A percentile compares a stretch with the other conserved stretches of the same genome.
Evolutionary conservation across 2,888 invertebrate species (phyloP).

Genomic region (Glyphotaelius pellucidus): DNA sequence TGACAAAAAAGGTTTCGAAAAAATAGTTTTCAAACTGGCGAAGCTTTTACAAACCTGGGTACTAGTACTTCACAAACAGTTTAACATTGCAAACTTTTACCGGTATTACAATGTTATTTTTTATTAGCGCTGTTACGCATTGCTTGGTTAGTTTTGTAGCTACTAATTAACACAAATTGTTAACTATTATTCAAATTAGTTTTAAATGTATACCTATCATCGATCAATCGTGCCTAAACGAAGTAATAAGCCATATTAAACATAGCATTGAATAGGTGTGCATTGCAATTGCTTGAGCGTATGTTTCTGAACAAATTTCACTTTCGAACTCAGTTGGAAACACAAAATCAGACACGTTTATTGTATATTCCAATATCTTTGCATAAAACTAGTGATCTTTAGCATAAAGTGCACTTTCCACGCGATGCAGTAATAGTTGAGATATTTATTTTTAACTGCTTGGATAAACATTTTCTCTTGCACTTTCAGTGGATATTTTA

Average conservation of each 20-base stretch:
- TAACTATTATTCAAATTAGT: background rate
- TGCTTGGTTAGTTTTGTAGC: background rate
- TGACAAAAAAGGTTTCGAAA: too few relatives aligned
- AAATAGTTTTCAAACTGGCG: too few relatives aligned
- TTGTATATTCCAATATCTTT: background rate
- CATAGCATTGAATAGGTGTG: background rate
- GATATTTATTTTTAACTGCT: constrained; percentile 46
- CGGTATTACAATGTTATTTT: background rate
- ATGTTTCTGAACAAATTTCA: constrained; percentile 19
- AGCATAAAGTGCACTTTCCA: constrained; percentile 28
- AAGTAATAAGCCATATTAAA: background rate
- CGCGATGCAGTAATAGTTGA: constrained; percentile 32
- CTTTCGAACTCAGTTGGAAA: constrained; percentile 27
- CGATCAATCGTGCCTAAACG: background rate
- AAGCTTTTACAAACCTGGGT: too few relatives aligned
- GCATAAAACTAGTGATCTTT: constrained; percentile 37
- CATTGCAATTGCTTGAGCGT: background rate
- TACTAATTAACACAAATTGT: constrained; percentile 2
- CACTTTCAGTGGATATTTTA: constrained; percentile 36
- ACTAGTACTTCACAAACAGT: background rate
- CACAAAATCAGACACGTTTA: background rate
- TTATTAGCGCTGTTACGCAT: background rate
- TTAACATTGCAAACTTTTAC: background rate
- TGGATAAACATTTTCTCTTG: constrained; percentile 45
- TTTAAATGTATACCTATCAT: background rate